phyloP scores from a whole-genome alignment of 1,140 invertebrate genomes.

The Leptoteleia sp. region DNA sequence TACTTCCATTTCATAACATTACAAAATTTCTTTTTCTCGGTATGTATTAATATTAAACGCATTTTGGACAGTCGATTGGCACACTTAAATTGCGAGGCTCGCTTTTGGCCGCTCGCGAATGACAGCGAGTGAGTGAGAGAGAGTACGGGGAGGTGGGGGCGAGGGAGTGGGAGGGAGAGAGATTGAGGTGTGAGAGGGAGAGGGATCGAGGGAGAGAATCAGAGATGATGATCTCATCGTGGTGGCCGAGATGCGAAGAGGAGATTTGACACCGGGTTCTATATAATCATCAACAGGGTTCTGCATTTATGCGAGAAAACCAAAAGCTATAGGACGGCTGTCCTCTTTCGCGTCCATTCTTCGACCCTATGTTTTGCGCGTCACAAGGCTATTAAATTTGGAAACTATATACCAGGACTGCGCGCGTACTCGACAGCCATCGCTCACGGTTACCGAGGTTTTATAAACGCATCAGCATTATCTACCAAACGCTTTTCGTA shows the following conservation, averaged over 20 bases:
- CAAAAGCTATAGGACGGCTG: slow-evolving; percentile 39
- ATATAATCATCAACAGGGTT: slow-evolving; percentile 75
- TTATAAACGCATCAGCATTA: slow-evolving; percentile 78
- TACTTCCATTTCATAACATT: no score
- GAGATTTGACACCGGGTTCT: slow-evolving; percentile 71
- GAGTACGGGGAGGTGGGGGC: no score
- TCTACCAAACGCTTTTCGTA: slow-evolving; percentile 59
- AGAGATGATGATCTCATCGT: slow-evolving; percentile 29
- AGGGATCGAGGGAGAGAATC: background rate
- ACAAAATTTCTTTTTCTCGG: no score
- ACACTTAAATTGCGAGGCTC: background rate
- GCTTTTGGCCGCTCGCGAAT: no score
- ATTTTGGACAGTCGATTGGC: slow-evolving; percentile 21
- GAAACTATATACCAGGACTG: slow-evolving; percentile 75
- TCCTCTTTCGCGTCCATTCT: slow-evolving; percentile 69
- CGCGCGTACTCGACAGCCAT: slow-evolving; percentile 49
- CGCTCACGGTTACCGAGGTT: slow-evolving; percentile 65
- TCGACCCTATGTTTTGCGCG: slow-evolving; percentile 70
- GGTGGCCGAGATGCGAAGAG: slow-evolving; percentile 42
- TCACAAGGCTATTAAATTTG: slow-evolving; percentile 78
- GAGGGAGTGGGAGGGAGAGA: background rate
- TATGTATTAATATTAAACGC: slow-evolving; percentile 37
- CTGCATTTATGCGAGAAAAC: slow-evolving; percentile 72
- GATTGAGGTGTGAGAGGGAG: background rate
- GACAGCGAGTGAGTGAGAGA: no score